phyloP scores from a whole-genome alignment of 2,113 vertebrate species.

The Rynchops niger region DNA sequence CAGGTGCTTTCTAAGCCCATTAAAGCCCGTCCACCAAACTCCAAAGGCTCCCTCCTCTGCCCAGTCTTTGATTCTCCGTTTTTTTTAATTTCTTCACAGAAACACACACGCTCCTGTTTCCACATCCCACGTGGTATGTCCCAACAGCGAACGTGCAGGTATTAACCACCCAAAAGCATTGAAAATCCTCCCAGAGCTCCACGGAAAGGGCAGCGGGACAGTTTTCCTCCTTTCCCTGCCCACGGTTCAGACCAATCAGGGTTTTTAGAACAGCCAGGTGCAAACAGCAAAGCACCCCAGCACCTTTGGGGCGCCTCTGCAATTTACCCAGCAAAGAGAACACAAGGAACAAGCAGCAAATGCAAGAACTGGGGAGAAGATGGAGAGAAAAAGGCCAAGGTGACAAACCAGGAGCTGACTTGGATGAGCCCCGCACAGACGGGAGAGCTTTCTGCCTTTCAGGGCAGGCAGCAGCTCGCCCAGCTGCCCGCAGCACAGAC shows the following conservation, averaged over 20 bases:
- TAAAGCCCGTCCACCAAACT: neutral
- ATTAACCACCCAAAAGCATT: neutral
- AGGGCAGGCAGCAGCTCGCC: neutral
- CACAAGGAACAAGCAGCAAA: neutral
- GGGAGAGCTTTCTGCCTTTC: neutral
- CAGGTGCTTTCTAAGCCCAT: neutral
- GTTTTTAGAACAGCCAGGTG: neutral
- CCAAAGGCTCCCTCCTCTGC: neutral
- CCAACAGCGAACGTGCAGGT: rapidly evolving
- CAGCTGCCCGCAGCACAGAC: neutral
- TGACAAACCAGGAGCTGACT: neutral
- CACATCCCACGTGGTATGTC: rapidly evolving
- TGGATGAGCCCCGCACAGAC: rapidly evolving
- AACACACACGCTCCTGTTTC: rapidly evolving
- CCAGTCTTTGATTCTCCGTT: neutral
- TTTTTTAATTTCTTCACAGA: neutral
- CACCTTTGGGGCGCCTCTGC: neutral
- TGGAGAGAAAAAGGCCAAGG: neutral
- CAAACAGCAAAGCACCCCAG: neutral
- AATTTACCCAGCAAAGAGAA: neutral
- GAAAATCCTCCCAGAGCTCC: neutral
- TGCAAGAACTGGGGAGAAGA: neutral
- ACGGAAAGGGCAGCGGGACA: neutral
- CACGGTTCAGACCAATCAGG: rapidly evolving
- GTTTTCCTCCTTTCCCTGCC: neutral